Conservation (phyloP, 2,888 invertebrate genomes). For the Latheticus oryzae region DNA sequence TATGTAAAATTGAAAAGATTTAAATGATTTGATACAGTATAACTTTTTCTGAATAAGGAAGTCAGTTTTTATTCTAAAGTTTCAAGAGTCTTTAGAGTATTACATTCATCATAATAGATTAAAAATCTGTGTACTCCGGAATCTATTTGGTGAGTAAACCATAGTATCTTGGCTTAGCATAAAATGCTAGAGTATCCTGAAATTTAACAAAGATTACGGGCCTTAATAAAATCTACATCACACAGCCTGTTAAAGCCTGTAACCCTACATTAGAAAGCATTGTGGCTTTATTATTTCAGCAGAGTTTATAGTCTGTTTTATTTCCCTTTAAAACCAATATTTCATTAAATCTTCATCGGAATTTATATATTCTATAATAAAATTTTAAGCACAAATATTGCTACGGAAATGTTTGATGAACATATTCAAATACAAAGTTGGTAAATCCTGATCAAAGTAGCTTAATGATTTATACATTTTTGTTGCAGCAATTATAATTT, state of each 20-base stretch:
- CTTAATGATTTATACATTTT: constrained; percentile 34
- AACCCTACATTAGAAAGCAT: constrained; percentile 58
- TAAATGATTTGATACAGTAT: too few relatives aligned
- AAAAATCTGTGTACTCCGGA: constrained; percentile 41
- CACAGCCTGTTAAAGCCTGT: constrained; percentile 58
- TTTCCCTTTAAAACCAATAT: constrained; percentile 57
- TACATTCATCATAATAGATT: constrained; percentile 49
- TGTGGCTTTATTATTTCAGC: constrained; percentile 51
- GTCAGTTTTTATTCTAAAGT: too few relatives aligned
- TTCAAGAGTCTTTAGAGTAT: too few relatives aligned
- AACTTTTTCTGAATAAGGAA: too few relatives aligned
- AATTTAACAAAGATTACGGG: constrained; percentile 60
- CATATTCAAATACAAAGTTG: constrained; percentile 3
- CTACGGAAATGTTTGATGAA: constrained; percentile 4
- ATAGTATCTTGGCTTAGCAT: constrained; percentile 43
- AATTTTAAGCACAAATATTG: too few relatives aligned
- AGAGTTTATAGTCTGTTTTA: constrained; percentile 57
- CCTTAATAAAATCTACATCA: constrained; percentile 60
- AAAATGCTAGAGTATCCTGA: constrained; percentile 50
- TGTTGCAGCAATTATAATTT: constrained; percentile 21
- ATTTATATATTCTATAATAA: too few relatives aligned
- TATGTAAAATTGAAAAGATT: too few relatives aligned
- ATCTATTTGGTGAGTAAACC: constrained; percentile 42
- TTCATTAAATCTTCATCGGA: constrained; percentile 56
- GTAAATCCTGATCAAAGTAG: constrained; percentile 10